These are phyloP conservation scores for Rostratula benghalensis DNA, from an alignment of 2,113 vertebrate genomes.

Conservation along the genomic window DNA sequence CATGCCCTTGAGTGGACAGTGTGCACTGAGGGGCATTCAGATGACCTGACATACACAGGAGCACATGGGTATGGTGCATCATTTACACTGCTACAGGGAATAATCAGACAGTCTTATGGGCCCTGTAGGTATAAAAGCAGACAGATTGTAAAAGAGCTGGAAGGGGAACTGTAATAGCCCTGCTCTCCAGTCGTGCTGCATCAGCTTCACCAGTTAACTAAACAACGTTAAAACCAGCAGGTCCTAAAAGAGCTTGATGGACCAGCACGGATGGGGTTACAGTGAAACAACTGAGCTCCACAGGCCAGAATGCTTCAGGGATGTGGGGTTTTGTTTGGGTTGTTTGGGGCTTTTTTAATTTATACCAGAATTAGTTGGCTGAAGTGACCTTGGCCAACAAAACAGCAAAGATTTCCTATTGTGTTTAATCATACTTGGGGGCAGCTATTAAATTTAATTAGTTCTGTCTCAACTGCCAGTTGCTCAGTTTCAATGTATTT, in stretches of 20 bases:
- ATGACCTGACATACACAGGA: fast-evolving
- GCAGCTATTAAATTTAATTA: background rate
- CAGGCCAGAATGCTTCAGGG: background rate
- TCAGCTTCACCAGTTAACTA: background rate
- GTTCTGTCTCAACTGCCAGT: background rate
- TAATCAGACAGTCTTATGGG: background rate
- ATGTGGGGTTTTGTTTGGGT: background rate
- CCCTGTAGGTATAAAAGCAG: background rate
- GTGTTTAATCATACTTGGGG: background rate
- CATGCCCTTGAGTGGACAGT: fast-evolving
- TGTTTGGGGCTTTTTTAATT: background rate
- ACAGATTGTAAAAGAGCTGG: background rate
- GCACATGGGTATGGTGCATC: too few relatives aligned
- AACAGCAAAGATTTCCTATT: background rate
- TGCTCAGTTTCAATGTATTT: background rate
- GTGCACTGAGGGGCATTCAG: fast-evolving
- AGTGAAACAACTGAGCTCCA: background rate
- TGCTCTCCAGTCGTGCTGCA: background rate
- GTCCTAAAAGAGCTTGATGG: background rate
- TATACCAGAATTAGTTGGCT: background rate
- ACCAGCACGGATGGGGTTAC: background rate
- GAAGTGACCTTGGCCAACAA: background rate
- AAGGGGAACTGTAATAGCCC: background rate
- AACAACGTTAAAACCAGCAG: background rate
- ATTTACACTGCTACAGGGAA: background rate